Evolutionary conservation across 2,113 vertebrate species (phyloP).

Genomic region (Burhinus bistriatus): DNA sequence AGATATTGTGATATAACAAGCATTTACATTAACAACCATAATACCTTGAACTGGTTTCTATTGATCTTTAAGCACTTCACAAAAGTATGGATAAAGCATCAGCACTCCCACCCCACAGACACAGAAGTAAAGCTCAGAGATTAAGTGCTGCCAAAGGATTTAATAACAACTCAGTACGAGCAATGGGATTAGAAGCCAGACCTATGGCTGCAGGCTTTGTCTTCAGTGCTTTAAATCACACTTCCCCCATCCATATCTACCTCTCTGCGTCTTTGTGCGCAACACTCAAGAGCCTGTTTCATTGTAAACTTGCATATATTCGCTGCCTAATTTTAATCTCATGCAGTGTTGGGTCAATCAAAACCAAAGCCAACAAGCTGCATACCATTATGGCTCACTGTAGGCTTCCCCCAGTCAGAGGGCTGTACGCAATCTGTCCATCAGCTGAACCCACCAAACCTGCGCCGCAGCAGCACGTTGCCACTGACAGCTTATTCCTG

Average conservation of each 20-base stretch:
- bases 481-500: constrained; percentile 30
- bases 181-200: not conserved
- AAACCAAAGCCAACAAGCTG: constrained; percentile 32
- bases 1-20: not conserved
- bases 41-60: not conserved
- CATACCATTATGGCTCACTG: not conserved
- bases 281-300: not conserved
- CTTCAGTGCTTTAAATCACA: constrained; percentile 49
- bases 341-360: constrained; percentile 29
- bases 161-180: not conserved
- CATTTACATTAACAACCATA: not conserved
- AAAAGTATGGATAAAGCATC: not conserved
- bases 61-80: not conserved
- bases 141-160: not conserved
- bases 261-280: not conserved
- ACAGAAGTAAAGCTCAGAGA: not conserved
- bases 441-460: constrained; percentile 25
- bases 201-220: constrained; percentile 31
- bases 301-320: constrained; percentile 1
- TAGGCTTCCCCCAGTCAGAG: constrained; percentile 29
- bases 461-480: not conserved
- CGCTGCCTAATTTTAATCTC: constrained; percentile 27
- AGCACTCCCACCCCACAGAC: not conserved
- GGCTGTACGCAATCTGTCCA: constrained; percentile 11
- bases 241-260: constrained; percentile 7